phyloP scores from a whole-genome alignment of 2,888 invertebrate species.

The Drosophila ustulata region DNA sequence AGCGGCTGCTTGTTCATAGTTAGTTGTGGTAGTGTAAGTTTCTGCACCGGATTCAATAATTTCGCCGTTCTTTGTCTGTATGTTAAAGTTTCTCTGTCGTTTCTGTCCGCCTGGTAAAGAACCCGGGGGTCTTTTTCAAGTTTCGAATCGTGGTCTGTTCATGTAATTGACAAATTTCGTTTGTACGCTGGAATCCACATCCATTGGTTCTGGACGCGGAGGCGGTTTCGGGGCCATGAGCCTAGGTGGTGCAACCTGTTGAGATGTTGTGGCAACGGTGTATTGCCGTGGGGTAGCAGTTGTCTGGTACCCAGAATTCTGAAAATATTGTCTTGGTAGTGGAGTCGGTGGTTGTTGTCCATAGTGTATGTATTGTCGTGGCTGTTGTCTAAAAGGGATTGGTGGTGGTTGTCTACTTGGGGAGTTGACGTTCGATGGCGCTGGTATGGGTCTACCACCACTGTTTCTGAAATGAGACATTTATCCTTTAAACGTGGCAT shows the following conservation, averaged over 20 bases:
- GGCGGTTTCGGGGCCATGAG: too few species aligned
- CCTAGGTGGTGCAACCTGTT: too few species aligned
- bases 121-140: background rate
- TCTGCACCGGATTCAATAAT: background rate
- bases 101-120: background rate
- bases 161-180: constrained; percentile 5
- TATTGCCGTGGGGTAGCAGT: too few species aligned
- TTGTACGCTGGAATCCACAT: background rate
- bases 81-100: background rate
- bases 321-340: too few species aligned
- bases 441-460: background rate
- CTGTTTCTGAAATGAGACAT: background rate
- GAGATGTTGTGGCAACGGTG: too few species aligned
- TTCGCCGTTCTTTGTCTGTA: background rate
- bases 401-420: background rate
- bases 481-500: background rate
- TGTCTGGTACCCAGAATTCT: too few species aligned
- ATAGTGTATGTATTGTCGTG: too few species aligned
- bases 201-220: too few species aligned
- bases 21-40: background rate
- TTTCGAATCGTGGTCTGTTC: constrained; percentile 6
- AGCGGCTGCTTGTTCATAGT: background rate
- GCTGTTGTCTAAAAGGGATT: background rate
- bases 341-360: too few species aligned
- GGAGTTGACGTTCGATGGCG: background rate